phyloP scores from a whole-genome alignment of 2,113 vertebrate genomes.

The Gobius niger region DNA sequence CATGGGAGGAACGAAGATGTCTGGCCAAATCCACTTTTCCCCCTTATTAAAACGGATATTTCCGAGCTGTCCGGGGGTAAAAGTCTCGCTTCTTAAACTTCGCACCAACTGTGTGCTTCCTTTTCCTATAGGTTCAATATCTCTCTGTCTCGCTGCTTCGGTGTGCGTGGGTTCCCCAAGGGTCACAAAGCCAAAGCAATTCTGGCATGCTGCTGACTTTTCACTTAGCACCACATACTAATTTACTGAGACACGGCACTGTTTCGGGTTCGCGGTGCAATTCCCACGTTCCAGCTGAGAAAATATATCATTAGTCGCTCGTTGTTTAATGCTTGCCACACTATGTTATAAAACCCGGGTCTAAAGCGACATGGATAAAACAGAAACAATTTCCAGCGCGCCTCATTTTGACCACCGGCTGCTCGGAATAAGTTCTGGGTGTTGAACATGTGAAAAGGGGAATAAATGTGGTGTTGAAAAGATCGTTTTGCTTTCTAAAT shows the following conservation, averaged over 20 bases:
- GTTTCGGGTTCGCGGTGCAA: conserved; percentile 64
- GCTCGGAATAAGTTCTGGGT: conserved; percentile 64
- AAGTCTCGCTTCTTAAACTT: conserved; percentile 75
- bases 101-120: conserved; percentile 69
- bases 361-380: conserved; percentile 73
- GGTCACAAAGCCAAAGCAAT: conserved; percentile 47
- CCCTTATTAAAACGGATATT: conserved; percentile 80
- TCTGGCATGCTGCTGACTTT: conserved; percentile 66
- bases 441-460: conserved; percentile 51
- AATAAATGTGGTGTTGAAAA: conserved; percentile 60
- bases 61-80: conserved; percentile 77
- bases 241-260: conserved; percentile 78
- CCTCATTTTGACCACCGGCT: conserved; percentile 61
- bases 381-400: conserved; percentile 65
- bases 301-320: conserved; percentile 81
- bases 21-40: conserved; percentile 80
- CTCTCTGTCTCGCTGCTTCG: conserved; percentile 46
- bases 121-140: conserved; percentile 62
- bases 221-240: conserved; percentile 70
- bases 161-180: conserved; percentile 53
- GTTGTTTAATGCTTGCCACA: conserved; percentile 78
- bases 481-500: conserved; percentile 67
- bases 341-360: conserved; percentile 76
- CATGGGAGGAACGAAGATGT: conserved; percentile 73
- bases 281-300: conserved; percentile 78